A percentile compares a stretch with the other conserved stretches of the same genome.
Conservation (phyloP, 2,888 invertebrate genomes). For the Hirudinaria manillensis region DNA sequence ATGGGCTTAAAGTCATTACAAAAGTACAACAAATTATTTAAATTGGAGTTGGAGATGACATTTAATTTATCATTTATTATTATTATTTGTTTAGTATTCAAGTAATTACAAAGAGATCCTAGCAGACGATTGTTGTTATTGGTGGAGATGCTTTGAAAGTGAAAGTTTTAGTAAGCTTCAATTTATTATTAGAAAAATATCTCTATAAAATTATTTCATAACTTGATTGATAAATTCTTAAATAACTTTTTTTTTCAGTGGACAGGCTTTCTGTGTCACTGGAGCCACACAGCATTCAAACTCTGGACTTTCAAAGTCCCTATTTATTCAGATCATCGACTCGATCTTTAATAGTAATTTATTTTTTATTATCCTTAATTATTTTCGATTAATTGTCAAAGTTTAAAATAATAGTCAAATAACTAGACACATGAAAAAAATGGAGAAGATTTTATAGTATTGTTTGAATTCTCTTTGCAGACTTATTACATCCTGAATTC, state of each 20-base stretch:
- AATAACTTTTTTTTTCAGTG: background rate
- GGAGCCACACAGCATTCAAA: background rate
- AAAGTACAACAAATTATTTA: background rate
- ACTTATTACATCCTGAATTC: constrained; percentile 18
- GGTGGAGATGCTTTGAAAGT: background rate
- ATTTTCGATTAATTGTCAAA: too few species aligned
- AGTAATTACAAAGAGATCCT: background rate
- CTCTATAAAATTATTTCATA: background rate
- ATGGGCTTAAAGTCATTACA: background rate
- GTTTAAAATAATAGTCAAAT: too few species aligned
- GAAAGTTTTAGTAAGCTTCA: background rate
- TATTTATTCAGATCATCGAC: constrained; percentile 6
- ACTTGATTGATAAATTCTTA: background rate
- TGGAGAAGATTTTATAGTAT: background rate
- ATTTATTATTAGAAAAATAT: background rate
- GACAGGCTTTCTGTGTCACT: background rate
- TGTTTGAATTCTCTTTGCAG: background rate
- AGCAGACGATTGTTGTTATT: background rate
- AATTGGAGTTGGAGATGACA: too few species aligned
- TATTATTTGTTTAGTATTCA: background rate
- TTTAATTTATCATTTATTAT: too few species aligned
- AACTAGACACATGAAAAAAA: too few species aligned
- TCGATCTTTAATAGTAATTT: background rate
- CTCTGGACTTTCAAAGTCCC: background rate
- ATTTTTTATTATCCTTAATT: too few species aligned